Evolutionary conservation across 1,140 invertebrate genomes (phyloP), one percentile per base, ranked within the genome.

Genomic region (Lordiphosa collinella): DNA sequence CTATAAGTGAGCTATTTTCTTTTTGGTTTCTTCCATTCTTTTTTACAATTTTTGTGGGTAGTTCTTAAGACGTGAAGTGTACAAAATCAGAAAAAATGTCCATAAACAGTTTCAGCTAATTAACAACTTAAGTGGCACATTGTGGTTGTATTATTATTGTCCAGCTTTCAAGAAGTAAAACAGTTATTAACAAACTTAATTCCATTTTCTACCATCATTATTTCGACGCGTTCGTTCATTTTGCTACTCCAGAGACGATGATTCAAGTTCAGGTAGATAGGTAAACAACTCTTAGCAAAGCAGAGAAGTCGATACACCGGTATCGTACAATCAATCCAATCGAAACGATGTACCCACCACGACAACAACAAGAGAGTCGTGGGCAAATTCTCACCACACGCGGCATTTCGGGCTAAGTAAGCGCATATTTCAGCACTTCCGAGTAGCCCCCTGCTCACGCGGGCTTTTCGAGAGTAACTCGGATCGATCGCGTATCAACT

Each of bases 401-500:
- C 50, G 43, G 56, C 55, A 65, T 53, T 22, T 29, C 4, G 29
- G 43, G 34, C 59, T 31, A 29, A 47, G 57, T 34, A 48, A 63
- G 71, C 61, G 44, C 4, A 9, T n/a, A 52, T 67, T 56, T 41
- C n/a, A 52, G 75, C 71, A 82, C 43, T 66, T 69, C 57, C 40
- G 41, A 49, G 29, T 60, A 43, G 58, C 38, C 62, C 67, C 29
- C 47, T 52, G 40, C 48, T 18, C n/a, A 53, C 64, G 43, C 51
- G 59, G 55, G 59, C 36, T 50, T 62, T 63, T 46, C 31, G 47
- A 60, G 50, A 34, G 34, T 22, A 59, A 44, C 43, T 41, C 62
- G 63, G 49, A n/a, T n/a, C n/a, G n/a, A n/a, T n/a, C n/a, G n/a
- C n/a, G n/a, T 71, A 82, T 80, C 78, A 82, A 80, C 76, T 71